Conservation (phyloP, 92 coral and sea anemone genomes). For the Umimayanthus chanpuru region DNA sequence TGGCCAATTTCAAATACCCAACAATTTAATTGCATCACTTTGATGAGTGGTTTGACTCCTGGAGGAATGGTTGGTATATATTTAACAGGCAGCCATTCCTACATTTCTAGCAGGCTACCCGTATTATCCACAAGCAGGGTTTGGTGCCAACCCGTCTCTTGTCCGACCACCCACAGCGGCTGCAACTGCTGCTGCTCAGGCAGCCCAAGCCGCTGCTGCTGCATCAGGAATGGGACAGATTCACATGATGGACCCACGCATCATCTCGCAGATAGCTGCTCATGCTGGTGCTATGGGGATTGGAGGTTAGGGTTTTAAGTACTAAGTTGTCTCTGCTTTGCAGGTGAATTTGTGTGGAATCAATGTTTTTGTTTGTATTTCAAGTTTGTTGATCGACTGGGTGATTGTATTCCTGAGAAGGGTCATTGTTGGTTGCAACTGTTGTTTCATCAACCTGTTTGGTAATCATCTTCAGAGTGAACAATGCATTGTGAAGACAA, state of each 20-base stretch:
- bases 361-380: too few relatives aligned
- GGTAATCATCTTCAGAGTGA: neutral
- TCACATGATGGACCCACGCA: conserved; percentile 63
- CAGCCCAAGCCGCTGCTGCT: conserved; percentile 69
- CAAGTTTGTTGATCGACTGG: too few relatives aligned
- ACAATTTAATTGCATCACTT: too few relatives aligned
- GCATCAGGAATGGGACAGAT: conserved; percentile 64
- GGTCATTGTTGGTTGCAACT: too few relatives aligned
- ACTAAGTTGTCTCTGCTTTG: neutral
- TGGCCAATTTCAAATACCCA: too few relatives aligned
- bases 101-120: conserved; percentile 23
- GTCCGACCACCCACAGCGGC: conserved; percentile 71
- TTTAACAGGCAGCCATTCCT: neutral
- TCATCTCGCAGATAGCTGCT: conserved; percentile 34
- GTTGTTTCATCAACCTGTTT: too few relatives aligned
- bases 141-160: conserved; percentile 65
- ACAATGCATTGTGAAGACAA: too few relatives aligned
- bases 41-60: too few relatives aligned
- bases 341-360: neutral
- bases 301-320: conserved; percentile 7
- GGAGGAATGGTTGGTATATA: too few relatives aligned
- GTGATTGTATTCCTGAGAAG: too few relatives aligned
- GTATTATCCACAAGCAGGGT: conserved; percentile 30
- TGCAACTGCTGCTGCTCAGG: conserved; percentile 72
- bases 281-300: conserved; percentile 39